These are phyloP conservation scores for Pygathrix nemaeus DNA, from an alignment of 2,113 vertebrate species.

Conservation along the genomic window DNA sequence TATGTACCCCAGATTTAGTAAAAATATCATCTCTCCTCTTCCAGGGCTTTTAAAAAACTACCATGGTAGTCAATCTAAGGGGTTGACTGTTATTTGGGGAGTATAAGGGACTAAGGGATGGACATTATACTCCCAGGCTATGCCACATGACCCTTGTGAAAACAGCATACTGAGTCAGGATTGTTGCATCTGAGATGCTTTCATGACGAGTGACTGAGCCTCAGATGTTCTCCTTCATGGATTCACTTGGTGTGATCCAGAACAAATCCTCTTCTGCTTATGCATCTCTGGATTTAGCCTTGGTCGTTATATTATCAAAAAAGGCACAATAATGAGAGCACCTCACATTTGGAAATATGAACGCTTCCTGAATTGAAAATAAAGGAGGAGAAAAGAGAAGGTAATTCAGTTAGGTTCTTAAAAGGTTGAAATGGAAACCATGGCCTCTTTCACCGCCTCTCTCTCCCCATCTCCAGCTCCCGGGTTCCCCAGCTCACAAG, in stretches of 20 bases:
- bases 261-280: slow-evolving; percentile 16
- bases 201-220: not conserved
- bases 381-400: slow-evolving; percentile 33
- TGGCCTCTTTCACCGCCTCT: not conserved
- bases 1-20: not conserved
- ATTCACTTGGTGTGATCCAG: not conserved
- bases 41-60: not conserved
- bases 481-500: not conserved
- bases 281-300: slow-evolving; percentile 6
- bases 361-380: slow-evolving; percentile 59
- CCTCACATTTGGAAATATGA: slow-evolving; percentile 53
- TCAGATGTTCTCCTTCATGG: not conserved
- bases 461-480: not conserved
- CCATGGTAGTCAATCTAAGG: not conserved
- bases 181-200: not conserved
- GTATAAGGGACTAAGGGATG: not conserved
- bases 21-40: not conserved
- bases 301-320: slow-evolving; percentile 56
- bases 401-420: slow-evolving; percentile 56
- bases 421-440: slow-evolving; percentile 16
- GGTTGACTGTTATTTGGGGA: not conserved
- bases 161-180: not conserved
- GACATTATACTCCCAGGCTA: not conserved
- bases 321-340: slow-evolving; percentile 29
- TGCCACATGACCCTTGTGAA: not conserved